These are phyloP conservation scores for Liposcelis brunnea DNA, from an alignment of 2,888 invertebrate genomes.

Conservation along the genomic window DNA sequence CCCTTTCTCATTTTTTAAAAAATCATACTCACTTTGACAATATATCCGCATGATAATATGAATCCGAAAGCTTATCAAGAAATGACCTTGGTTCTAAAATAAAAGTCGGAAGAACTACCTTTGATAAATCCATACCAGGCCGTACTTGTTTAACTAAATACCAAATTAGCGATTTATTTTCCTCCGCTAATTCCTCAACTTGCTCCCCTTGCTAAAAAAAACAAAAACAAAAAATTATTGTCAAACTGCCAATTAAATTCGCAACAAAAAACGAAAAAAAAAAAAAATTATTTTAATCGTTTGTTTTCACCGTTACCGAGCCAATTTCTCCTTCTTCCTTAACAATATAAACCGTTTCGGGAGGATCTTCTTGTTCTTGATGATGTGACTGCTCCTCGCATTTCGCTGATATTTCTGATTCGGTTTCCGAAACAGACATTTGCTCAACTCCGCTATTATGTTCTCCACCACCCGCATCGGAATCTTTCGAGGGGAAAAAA, in stretches of 20 bases:
- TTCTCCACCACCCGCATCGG: slow-evolving; percentile 40
- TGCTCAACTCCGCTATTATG: slow-evolving; percentile 27
- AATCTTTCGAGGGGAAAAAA: slow-evolving; percentile 33
- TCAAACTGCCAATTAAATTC: not conserved
- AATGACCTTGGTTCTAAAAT: slow-evolving; percentile 88
- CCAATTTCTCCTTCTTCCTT: slow-evolving; percentile 42
- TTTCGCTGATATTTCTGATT: slow-evolving; percentile 41
- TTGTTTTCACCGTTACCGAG: slow-evolving; percentile 24
- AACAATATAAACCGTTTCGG: slow-evolving; percentile 41
- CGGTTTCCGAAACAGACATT: slow-evolving; percentile 32
- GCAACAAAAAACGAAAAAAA: not conserved
- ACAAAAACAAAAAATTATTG: slow-evolving; percentile 11
- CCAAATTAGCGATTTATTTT: slow-evolving; percentile 91
- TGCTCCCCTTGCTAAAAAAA: slow-evolving; percentile 53
- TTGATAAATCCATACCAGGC: slow-evolving; percentile 90
- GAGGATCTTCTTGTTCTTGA: slow-evolving; percentile 28
- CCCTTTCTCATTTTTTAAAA: no score
- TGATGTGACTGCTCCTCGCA: slow-evolving; percentile 30
- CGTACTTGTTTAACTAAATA: slow-evolving; percentile 85
- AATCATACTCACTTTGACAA: slow-evolving; percentile 48
- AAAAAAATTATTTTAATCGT: slow-evolving; percentile 4
- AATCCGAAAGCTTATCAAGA: slow-evolving; percentile 81
- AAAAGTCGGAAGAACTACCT: slow-evolving; percentile 85
- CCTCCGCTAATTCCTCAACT: slow-evolving; percentile 82
- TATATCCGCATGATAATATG: slow-evolving; percentile 86